A percentile compares a stretch with the other conserved stretches of the same genome.
phyloP scores from a whole-genome alignment of 2,888 invertebrate species.

The Drosophila paranaensis region DNA sequence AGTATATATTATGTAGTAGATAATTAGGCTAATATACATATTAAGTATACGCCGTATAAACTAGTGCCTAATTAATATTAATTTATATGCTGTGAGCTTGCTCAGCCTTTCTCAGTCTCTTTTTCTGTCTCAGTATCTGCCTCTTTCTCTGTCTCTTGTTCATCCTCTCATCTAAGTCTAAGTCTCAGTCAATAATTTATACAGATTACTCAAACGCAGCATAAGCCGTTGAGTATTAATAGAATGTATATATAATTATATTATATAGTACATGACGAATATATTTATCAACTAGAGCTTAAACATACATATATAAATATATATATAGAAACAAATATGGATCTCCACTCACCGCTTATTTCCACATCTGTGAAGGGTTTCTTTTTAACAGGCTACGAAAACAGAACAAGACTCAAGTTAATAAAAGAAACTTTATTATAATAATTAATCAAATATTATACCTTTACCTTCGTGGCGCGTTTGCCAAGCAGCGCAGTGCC shows the following conservation, averaged over 20 bases:
- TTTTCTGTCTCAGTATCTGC: too few relatives aligned
- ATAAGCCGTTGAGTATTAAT: neutral
- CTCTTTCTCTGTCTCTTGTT: too few relatives aligned
- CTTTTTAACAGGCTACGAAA: slow-evolving; percentile 84
- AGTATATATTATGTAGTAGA: too few relatives aligned
- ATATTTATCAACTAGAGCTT: neutral
- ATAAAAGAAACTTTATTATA: neutral
- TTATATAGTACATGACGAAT: neutral
- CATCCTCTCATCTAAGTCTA: too few relatives aligned
- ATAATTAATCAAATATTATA: slow-evolving; percentile 18
- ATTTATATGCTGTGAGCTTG: too few relatives aligned
- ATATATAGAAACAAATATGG: too few relatives aligned
- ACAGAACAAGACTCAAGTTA: slow-evolving; percentile 2
- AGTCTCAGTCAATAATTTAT: too few relatives aligned
- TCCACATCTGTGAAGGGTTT: slow-evolving; percentile 85
- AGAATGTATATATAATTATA: too few relatives aligned
- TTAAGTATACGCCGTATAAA: too few relatives aligned
- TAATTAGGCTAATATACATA: too few relatives aligned
- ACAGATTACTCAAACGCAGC: neutral
- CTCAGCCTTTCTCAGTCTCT: too few relatives aligned
- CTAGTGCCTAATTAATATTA: too few relatives aligned
- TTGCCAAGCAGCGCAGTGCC: slow-evolving; percentile 85
- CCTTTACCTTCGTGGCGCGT: slow-evolving; percentile 81
- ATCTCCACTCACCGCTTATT: slow-evolving; percentile 82
- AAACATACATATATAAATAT: neutral